Evolutionary conservation across 2,888 invertebrate species (phyloP).

Genomic region (Coremacera marginata): DNA sequence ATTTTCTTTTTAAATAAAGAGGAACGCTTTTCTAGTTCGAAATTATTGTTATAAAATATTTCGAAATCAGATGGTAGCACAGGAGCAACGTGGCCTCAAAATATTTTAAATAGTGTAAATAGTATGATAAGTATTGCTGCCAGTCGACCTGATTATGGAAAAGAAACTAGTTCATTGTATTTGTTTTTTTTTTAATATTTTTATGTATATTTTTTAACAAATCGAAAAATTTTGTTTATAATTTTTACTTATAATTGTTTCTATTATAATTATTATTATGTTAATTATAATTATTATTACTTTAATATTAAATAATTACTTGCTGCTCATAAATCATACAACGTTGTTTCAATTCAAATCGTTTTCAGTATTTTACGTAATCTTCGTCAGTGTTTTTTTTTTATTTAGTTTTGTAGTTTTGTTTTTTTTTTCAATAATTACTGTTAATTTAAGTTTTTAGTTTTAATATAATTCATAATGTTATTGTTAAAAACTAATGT

Average conservation of each 20-base stretch:
- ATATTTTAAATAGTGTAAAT: no score
- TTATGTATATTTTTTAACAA: conserved; percentile 60
- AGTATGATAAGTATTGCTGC: no score
- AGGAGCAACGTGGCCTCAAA: no score
- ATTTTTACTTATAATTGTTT: conserved; percentile 43
- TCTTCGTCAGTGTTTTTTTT: conserved; percentile 34
- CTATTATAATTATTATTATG: conserved; percentile 33
- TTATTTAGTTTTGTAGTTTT: no score
- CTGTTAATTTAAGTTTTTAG: neutral
- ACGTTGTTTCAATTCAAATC: conserved; percentile 63
- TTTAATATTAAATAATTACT: conserved; percentile 55
- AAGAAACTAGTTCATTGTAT: neutral
- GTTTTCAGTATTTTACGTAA: conserved; percentile 49
- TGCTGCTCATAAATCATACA: conserved; percentile 69
- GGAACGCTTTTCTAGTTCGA: no score
- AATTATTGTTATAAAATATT: no score
- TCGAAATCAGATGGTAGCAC: no score
- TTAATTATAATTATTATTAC: conserved; percentile 39
- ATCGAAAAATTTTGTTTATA: conserved; percentile 60
- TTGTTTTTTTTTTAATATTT: conserved; percentile 38
- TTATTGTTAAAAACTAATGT: conserved; percentile 55
- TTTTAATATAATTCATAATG: neutral
- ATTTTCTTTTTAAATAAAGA: no score
- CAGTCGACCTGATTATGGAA: neutral
- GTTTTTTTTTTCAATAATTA: conserved; percentile 43